Evolutionary conservation across 2,888 invertebrate species (phyloP), one percentile per base, ranked within the genome.

Genomic region (Fissipunctia ypsillon): DNA sequence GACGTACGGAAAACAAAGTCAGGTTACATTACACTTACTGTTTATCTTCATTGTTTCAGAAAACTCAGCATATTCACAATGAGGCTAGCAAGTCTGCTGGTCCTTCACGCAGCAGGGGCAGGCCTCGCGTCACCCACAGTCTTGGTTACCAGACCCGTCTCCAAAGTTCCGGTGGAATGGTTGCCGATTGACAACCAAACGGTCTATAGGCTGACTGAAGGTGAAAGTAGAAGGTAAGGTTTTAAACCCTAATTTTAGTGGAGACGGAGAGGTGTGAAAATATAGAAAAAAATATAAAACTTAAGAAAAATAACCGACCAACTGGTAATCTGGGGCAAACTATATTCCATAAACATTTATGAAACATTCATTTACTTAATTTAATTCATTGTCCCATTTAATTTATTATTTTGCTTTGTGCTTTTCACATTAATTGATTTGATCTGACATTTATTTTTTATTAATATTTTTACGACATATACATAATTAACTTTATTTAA

Each of bases 131-230:
- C 92, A 12, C 95, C 95, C 10, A 92, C 95, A 3, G 93, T 95
- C 5, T 87, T 95, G 72, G 93, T 95, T 75, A 92, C 93, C 52
- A 90, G 94, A 19, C 93, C 93, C 0, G 78, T 90, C 0, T 72
- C 91, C 43, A 92, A 92, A 68, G 85, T 92, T 3, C 88, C 91
- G 0, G 88, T 92, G 43, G 94, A 95, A 71, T 95, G 95, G 95
- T 89, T 96, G 73, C 95, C 95, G 0, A 93, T 91, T 78, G 96
- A 96, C 82, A 96, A 96, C 84, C 96, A 96, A 86, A 95, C 95
- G 0, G 79, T 95, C 1, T 95, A 95, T 72, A 91, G 88, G 19
- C 82, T 96, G n/a, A 90, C 87, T 6, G 92, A 91, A 60, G 94
- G 94, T 1, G 95, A 96, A 77, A 91, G 85, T 25, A 90, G 90